Base-by-base conservation (phyloP, 2,888 invertebrate species). In the Melolontha melolontha region DNA sequence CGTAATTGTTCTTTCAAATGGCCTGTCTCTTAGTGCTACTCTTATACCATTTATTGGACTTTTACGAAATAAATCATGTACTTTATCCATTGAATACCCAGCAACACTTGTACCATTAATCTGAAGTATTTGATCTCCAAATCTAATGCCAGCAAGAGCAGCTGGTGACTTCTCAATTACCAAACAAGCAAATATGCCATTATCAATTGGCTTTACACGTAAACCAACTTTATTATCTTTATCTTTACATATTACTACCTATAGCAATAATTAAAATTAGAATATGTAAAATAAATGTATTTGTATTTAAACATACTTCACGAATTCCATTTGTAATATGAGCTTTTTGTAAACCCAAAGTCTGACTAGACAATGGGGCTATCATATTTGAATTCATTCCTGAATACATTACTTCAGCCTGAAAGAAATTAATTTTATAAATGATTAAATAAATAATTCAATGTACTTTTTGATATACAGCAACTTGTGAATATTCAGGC, bases 71-170 rank as follows among this genome's bases (percentile, higher is more conserved):
- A 95, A 81, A 55, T 89, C 89, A 82, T 96, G 95, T 29, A 91
- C 90, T 80, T 95, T 91, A 68, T 95, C 94, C 86, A 93, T 92
- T 17, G 90, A 87, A 86, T 89, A 93, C 6, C 96, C 96, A 72
- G 96, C 96, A n/a, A 94, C 87, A 41, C 89, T 86, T 0, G 85
- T 84, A 65, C 90, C 92, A 79, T 96, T 94, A 44, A 97, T 91
- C 83, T 96, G 95, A 71, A 97, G 83, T 70, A 97, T 91, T 84
- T 97, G 97, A 82, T 97, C 97, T 2, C 97, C 97, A 81, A 97
- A 97, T 75, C 96, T 86, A 42, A 97, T 82, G 0, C 96, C 96
- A 57, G 89, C 93, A 71, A 94, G 78, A 0, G 96, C 91, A 64
- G 96, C 96, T 2, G 96, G 95, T 55, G 93, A 92, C 74, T 87